Conservation (phyloP, 2,113 vertebrate species). For the Indicator maculatus region DNA sequence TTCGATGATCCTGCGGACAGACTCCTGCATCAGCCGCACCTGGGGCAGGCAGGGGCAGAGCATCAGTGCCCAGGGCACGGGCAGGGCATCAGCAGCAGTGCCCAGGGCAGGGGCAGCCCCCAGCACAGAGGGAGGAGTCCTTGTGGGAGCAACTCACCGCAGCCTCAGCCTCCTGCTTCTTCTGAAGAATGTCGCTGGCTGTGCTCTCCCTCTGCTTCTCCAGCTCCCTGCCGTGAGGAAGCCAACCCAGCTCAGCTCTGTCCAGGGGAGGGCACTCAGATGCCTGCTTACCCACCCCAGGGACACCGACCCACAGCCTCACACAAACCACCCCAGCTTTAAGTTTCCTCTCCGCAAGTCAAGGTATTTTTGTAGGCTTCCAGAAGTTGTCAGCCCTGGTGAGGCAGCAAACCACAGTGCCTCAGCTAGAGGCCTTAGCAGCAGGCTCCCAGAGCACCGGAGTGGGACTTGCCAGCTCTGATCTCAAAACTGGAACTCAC, state of each 20-base stretch:
- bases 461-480: not conserved
- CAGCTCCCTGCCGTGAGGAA: conserved; percentile 83
- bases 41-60: conserved; percentile 51
- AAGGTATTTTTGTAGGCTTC: not conserved
- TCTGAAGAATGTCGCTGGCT: conserved; percentile 86
- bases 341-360: not conserved
- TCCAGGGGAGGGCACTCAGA: not conserved
- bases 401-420: not conserved
- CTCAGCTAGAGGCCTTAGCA: not conserved
- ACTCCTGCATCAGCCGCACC: conserved; percentile 97
- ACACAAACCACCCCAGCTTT: not conserved
- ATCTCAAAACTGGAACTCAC: conserved; percentile 76
- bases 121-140: not conserved
- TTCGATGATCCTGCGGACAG: conserved; percentile 95
- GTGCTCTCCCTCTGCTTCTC: conserved; percentile 92
- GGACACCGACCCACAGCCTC: not conserved
- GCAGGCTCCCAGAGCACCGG: not conserved
- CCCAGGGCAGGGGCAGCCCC: not conserved
- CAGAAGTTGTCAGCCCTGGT: not conserved
- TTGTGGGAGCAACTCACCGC: conserved; percentile 81
- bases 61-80: not conserved
- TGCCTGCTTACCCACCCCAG: not conserved
- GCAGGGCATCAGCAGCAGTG: not conserved
- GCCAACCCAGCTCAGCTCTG: not conserved
- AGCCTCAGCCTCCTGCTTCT: conserved; percentile 95